These are phyloP conservation scores for Spodoptera frugiperda DNA, from an alignment of 1,140 invertebrate species.

Conservation along the genomic window DNA sequence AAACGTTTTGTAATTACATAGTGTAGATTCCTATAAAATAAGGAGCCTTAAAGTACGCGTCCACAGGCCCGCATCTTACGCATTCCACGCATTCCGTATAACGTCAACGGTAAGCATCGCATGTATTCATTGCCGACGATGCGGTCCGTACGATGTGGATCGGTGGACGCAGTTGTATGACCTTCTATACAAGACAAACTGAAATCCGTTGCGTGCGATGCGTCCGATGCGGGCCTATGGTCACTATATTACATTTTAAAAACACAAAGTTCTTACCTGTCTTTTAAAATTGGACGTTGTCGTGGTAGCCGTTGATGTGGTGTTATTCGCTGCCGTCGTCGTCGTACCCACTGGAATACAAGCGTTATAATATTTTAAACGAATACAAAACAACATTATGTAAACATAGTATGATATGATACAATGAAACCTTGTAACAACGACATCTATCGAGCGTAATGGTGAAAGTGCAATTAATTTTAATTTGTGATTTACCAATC, in stretches of 20 bases:
- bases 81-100: too few species aligned
- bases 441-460: not conserved
- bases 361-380: not conserved
- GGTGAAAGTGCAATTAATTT: not conserved
- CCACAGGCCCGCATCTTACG: too few species aligned
- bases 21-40: not conserved
- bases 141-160: too few species aligned
- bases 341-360: conserved; percentile 73
- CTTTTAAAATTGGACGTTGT: conserved; percentile 85
- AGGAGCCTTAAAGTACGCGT: too few species aligned
- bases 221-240: too few species aligned
- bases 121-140: too few species aligned
- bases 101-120: too few species aligned
- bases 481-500: not conserved
- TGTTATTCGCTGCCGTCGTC: conserved; percentile 73
- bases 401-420: not conserved
- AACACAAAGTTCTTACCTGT: conserved; percentile 68
- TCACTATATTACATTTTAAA: too few species aligned
- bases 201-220: too few species aligned
- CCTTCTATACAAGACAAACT: too few species aligned
- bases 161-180: too few species aligned
- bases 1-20: not conserved
- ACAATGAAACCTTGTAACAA: not conserved
- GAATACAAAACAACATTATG: not conserved
- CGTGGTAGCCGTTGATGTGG: conserved; percentile 75